Evolutionary conservation across 2,797 vertebrate genomes (phyloP).

Genomic region (Enteromius thamalakanensis): DNA sequence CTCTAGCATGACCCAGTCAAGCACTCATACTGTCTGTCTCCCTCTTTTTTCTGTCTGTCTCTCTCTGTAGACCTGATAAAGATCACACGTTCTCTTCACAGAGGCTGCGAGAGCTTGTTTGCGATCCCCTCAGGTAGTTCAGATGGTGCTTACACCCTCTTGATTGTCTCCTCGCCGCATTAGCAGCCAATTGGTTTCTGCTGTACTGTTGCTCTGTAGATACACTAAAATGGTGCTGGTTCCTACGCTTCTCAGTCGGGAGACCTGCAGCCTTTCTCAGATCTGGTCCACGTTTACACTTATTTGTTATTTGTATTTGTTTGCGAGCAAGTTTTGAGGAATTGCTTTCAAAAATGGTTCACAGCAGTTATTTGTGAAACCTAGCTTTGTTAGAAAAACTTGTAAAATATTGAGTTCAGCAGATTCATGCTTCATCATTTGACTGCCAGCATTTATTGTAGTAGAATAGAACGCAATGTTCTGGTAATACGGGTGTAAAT

Average conservation of each 20-base stretch:
- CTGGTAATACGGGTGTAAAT: neutral
- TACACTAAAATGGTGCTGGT: neutral
- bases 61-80: conserved; percentile 4
- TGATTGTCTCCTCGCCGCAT: neutral
- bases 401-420: conserved; percentile 7
- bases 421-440: neutral
- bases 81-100: neutral
- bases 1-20: conserved; percentile 33
- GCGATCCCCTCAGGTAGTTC: conserved; percentile 18
- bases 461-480: neutral
- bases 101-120: conserved; percentile 4
- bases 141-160: neutral
- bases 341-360: neutral
- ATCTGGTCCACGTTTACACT: neutral
- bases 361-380: neutral
- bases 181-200: conserved; percentile 30
- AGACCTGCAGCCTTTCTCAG: neutral
- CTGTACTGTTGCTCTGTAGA: neutral
- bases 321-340: neutral
- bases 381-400: neutral
- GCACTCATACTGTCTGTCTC: conserved; percentile 14
- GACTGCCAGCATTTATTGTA: neutral
- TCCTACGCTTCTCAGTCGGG: neutral
- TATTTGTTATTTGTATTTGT: neutral
- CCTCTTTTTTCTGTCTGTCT: conserved; percentile 3